These are phyloP conservation scores for Danio jaintianensis DNA, from an alignment of 2,797 vertebrate species.

Conservation along the genomic window DNA sequence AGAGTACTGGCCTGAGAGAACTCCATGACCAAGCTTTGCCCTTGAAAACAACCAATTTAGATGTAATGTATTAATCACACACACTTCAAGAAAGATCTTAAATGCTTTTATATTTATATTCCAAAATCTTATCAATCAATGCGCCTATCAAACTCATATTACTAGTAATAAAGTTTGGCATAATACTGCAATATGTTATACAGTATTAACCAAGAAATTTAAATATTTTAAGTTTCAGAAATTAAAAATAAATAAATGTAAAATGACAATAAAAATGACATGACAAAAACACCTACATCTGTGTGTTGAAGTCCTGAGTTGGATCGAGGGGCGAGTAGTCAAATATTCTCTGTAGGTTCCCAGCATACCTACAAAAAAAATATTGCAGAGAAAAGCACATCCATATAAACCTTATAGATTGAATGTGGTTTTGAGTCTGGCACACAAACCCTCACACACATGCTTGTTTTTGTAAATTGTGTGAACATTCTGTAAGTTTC, in stretches of 20 bases:
- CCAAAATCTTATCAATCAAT: neutral
- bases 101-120: neutral
- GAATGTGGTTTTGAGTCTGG: too few relatives aligned
- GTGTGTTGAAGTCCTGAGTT: constrained; percentile 95
- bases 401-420: too few relatives aligned
- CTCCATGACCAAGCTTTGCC: constrained; percentile 95
- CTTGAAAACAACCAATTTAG: constrained; percentile 70
- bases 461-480: too few relatives aligned
- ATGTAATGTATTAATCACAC: neutral
- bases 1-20: constrained; percentile 96
- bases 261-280: constrained; percentile 8
- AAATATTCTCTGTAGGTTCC: constrained; percentile 96
- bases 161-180: neutral
- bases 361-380: constrained; percentile 87
- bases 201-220: neutral
- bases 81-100: neutral
- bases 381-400: constrained; percentile 12
- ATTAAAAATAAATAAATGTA: neutral
- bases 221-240: neutral
- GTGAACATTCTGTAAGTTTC: too few relatives aligned
- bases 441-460: too few relatives aligned
- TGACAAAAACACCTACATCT: constrained; percentile 86
- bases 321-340: constrained; percentile 98
- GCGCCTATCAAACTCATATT: neutral
- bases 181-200: neutral